Percentiles rank a stretch among this genome's conserved stretches.
phyloP scores from a whole-genome alignment of 1,140 invertebrate genomes.

The Eulimnadia texana region DNA sequence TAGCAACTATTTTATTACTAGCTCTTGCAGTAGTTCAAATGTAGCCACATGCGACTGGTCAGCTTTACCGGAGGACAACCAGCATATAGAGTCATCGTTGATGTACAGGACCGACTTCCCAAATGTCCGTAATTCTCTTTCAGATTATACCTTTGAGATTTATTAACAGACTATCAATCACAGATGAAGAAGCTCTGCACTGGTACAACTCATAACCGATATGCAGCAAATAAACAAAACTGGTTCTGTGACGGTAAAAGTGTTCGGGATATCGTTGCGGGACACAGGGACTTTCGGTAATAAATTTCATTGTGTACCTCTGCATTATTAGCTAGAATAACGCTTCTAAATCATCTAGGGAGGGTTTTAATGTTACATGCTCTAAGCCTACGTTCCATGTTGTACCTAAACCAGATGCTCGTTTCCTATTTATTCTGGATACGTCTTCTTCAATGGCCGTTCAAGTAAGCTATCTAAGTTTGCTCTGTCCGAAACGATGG shows the following conservation, averaged over 20 bases:
- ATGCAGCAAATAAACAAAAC: conserved; percentile 50
- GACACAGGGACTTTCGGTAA: conserved; percentile 39
- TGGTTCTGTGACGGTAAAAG: conserved; percentile 42
- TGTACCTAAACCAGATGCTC: background rate
- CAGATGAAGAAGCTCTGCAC: conserved; percentile 44
- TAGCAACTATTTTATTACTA: too few relatives aligned
- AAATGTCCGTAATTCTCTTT: too few relatives aligned
- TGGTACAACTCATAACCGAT: conserved; percentile 39
- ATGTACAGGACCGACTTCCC: background rate
- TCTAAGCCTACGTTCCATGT: background rate
- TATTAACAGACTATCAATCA: conserved; percentile 11
- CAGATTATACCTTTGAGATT: too few relatives aligned
- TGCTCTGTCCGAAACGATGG: too few relatives aligned
- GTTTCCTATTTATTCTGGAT: background rate
- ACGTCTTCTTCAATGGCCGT: background rate
- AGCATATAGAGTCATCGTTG: background rate
- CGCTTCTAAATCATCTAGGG: background rate
- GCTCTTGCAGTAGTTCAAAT: too few relatives aligned
- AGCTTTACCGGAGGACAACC: background rate
- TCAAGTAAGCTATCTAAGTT: background rate
- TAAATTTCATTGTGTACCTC: background rate
- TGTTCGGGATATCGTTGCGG: conserved; percentile 42
- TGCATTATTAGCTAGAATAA: background rate
- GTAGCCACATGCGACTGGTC: background rate
- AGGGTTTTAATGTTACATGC: too few relatives aligned